These are phyloP conservation scores for Notarius quadriscutis DNA, from an alignment of 2,113 vertebrate species.

Conservation along the genomic window DNA sequence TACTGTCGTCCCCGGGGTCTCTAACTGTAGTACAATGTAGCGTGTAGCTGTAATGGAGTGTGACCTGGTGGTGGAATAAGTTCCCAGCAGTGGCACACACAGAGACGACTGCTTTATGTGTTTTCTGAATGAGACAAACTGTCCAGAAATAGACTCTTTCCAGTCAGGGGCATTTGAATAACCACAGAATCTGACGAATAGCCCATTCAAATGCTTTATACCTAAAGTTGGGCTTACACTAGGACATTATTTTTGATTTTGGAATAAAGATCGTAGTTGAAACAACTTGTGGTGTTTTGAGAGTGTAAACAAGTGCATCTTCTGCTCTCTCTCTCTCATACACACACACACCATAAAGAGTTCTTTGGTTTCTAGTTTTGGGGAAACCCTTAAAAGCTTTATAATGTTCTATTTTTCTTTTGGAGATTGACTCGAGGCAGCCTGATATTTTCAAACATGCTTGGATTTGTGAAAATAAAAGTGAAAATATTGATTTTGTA, in stretches of 20 bases:
- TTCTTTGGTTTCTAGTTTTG: background rate
- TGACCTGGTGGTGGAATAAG: conserved; percentile 34
- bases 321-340: background rate
- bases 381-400: background rate
- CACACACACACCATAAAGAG: background rate
- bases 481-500: background rate
- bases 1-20: background rate
- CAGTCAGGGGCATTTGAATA: conserved; percentile 26
- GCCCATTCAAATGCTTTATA: conserved; percentile 1
- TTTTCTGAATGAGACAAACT: conserved; percentile 42
- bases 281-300: background rate
- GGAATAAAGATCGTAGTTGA: background rate
- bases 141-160: conserved; percentile 32
- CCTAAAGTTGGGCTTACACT: conserved; percentile 1
- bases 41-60: conserved; percentile 36
- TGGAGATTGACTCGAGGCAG: background rate
- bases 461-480: background rate
- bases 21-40: conserved; percentile 27
- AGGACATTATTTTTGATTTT: background rate
- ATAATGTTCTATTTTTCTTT: background rate
- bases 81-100: conserved; percentile 24
- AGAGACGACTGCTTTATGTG: conserved; percentile 29
- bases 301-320: background rate
- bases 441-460: background rate
- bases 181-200: conserved; percentile 30